Evolutionary conservation across 2,797 vertebrate species (phyloP), one percentile per base, ranked within the genome.

Genomic region (Artibeus lituratus): DNA sequence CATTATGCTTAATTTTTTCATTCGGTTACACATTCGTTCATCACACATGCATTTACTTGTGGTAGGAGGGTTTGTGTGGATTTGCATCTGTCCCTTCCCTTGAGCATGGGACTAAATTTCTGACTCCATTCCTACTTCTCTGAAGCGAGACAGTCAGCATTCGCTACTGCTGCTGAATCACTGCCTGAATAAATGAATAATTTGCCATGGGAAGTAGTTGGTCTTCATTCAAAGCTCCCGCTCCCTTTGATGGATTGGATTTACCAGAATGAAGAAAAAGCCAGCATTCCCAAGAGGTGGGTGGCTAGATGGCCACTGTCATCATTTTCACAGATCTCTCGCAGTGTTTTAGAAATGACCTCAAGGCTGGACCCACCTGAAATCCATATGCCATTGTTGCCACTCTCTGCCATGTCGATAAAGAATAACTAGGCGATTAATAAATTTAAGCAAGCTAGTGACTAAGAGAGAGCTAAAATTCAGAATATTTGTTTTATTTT

Each of bases 131-230:
- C 77, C 89, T 92, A 76, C 67, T 37, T 83, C 94, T 84, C 47
- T 85, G 89, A 96, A 87, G 93, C 10, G 51, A 87, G 89, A 94
- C 70, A 69, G 94, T 95, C 95, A 87, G 95, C 76, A 62, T 47
- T 78, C 74, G 93, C 81, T 97, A 92, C 70, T 42, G 80, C 86
- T 53, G 80, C 94, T 93, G 96, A 97, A 95, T 81, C 80, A 51
- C 53, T 57, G 91, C 94, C 95, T 8, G 87, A 96, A 96, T 96
- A 95, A 85, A 98, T 96, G 86, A 97, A 95, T 96, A 95, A 94
- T 95, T 87, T 70, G 29, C 83, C 39, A 19, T 51, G 72, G 72
- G 85, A 94, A 92, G 67, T n/a, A 94, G 42, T 9, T 96, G 86
- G 77, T 80, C 74, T 51, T 81, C 62, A 51, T 85, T 96, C 95